These are phyloP conservation scores for Lipophrys pholis DNA, from an alignment of 2,113 vertebrate species.

Conservation along the genomic window DNA sequence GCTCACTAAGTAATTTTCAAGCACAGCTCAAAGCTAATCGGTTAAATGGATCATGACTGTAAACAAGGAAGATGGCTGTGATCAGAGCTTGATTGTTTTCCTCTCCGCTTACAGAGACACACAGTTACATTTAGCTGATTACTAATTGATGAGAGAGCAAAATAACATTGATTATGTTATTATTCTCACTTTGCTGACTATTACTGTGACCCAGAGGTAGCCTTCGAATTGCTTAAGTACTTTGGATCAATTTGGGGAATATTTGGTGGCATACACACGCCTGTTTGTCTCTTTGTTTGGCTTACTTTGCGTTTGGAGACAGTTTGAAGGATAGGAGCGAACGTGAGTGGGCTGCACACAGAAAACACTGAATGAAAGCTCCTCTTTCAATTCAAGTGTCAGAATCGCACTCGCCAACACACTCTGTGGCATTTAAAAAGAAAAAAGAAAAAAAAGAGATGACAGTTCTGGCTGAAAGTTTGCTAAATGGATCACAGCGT, in stretches of 20 bases:
- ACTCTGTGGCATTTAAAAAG: neutral
- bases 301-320: neutral
- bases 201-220: neutral
- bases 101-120: constrained; percentile 7
- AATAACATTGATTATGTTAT: neutral
- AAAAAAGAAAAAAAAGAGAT: constrained; percentile 5
- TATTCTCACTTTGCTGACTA: constrained; percentile 5
- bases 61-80: constrained; percentile 47
- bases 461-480: neutral
- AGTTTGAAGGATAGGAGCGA: no score
- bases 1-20: constrained; percentile 33
- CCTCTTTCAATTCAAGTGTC: neutral
- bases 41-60: constrained; percentile 66
- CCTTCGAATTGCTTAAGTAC: neutral
- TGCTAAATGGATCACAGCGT: neutral
- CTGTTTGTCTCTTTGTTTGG: neutral
- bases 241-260: neutral
- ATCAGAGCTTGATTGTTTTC: constrained; percentile 54
- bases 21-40: constrained; percentile 52
- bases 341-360: neutral
- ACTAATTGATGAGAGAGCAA: constrained; percentile 6
- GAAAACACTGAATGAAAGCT: neutral
- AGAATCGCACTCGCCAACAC: neutral
- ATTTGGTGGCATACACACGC: neutral
- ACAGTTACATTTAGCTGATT: constrained; percentile 37